Base-by-base conservation (phyloP, 1,140 invertebrate genomes). In the Drosophila nebulosa region DNA sequence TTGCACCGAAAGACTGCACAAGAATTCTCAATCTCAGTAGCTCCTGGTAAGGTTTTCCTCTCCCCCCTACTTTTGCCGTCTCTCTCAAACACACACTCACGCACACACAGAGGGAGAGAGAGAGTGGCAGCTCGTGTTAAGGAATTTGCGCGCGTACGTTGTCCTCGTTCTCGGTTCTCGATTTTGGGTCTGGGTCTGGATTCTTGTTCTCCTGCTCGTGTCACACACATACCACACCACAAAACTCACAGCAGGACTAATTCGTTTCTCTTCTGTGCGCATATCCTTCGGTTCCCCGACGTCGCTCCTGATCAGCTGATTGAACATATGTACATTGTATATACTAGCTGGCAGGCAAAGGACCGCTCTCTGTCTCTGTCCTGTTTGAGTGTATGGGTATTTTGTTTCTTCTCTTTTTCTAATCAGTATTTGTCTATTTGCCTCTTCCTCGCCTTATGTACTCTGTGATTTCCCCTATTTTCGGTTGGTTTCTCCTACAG, bases 121-220 rank as follows among this genome's bases (percentile, higher is more conserved):
- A 4, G 27, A 46, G n/a, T n/a, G n/a, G n/a, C 18, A 61, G 71
- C 83, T 86, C 83, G 83, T 86, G 83, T 88, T 88, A 63, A 83
- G 83, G 84, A 88, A 88, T 88, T 81, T 83, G 66, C 83, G 83
- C 83, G 83, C 83, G 83, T 69, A 65, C 78, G 65, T 86, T 86
- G 59, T 64, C 64, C 64, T 67, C 59, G 74, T 74, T 74, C 70
- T 39, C 62, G n/a, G 64, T 64, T 58, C 69, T 46, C 36, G 53
- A 39, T 18, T 30, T 56, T 26, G 52, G 27, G 30, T 57, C 62
- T 71, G 58, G 22, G 26, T 32, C 24, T 24, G 24, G 24, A 4
- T 75, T 74, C 51, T 62, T 50, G 24, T 46, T 35, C 16, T 46
- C 4, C 46, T 53, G 55, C 72, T 74, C 72, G 55, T 68, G 55